phyloP scores from a whole-genome alignment of 2,888 invertebrate genomes.

The Heterodera filipjevi region DNA sequence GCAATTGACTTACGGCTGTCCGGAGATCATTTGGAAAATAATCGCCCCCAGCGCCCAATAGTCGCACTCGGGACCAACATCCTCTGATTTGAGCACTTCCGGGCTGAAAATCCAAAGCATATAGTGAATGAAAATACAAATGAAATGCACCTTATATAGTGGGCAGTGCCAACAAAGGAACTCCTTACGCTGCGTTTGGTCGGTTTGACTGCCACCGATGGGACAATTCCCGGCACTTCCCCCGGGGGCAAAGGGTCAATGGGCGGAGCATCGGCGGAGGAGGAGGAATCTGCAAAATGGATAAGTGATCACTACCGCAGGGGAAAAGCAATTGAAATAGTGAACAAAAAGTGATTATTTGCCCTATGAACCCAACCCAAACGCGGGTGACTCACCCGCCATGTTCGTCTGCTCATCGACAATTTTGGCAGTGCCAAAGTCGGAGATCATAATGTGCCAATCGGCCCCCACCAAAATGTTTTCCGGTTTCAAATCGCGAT shows the following conservation, averaged over 20 bases:
- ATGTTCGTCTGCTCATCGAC: constrained; percentile 40
- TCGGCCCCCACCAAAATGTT: constrained; percentile 92
- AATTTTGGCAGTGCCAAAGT: constrained; percentile 87
- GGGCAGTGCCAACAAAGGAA: constrained; percentile 93
- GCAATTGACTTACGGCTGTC: constrained; percentile 71
- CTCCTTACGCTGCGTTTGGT: constrained; percentile 40
- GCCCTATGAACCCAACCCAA: too few species aligned
- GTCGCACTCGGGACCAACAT: constrained; percentile 72
- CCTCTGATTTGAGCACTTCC: constrained; percentile 77
- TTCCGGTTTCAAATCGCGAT: constrained; percentile 89
- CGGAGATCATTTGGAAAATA: constrained; percentile 83
- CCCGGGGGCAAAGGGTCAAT: neutral
- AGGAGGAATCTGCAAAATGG: neutral
- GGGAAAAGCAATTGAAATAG: neutral
- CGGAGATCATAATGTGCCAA: constrained; percentile 94
- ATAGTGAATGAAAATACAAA: neutral
- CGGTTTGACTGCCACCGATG: neutral
- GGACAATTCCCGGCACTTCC: constrained; percentile 7
- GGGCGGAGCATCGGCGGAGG: neutral
- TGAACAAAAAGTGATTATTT: too few species aligned
- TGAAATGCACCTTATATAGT: constrained; percentile 75
- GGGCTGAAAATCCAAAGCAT: constrained; percentile 74
- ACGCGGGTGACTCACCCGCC: constrained; percentile 6
- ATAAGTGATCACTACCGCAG: neutral
- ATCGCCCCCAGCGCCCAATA: constrained; percentile 87